Conservation (phyloP, 2,797 vertebrate genomes). For the Paedocypris micromegethes region DNA sequence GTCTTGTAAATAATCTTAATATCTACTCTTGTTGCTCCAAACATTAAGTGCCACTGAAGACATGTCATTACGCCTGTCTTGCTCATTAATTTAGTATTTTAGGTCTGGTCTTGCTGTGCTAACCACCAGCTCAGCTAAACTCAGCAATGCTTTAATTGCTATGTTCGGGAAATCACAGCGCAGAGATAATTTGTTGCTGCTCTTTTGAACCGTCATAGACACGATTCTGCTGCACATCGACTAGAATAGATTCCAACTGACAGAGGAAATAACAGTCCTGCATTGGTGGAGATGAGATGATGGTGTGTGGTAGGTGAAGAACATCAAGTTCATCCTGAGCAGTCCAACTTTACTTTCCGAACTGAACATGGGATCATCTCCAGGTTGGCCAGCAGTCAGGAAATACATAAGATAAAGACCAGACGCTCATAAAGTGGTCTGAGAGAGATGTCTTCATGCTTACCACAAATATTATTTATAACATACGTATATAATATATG, state of each 20-base stretch:
- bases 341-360: slow-evolving; percentile 3
- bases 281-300: slow-evolving; percentile 12
- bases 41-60: slow-evolving; percentile 27
- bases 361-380: not conserved
- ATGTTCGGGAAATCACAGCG: slow-evolving; percentile 46
- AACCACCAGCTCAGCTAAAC: slow-evolving; percentile 42
- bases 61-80: slow-evolving; percentile 36
- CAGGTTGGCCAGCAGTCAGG: not conserved
- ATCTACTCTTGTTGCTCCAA: not conserved
- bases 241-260: slow-evolving; percentile 42
- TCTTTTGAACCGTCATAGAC: slow-evolving; percentile 28
- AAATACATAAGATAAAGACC: too few relatives aligned
- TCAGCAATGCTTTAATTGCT: slow-evolving; percentile 41
- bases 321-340: slow-evolving; percentile 14
- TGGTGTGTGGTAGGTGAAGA: slow-evolving; percentile 18
- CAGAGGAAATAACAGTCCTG: slow-evolving; percentile 35
- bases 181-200: slow-evolving; percentile 43
- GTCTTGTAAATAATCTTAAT: too few relatives aligned
- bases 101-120: slow-evolving; percentile 29
- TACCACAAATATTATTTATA: too few relatives aligned
- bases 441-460: too few relatives aligned
- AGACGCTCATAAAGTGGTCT: too few relatives aligned
- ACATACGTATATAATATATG: too few relatives aligned
- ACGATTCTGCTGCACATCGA: slow-evolving; percentile 13
- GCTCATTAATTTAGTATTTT: slow-evolving; percentile 41